A percentile compares a stretch with the other conserved stretches of the same genome.
These are phyloP conservation scores for Sycophila sp. DNA, from an alignment of 1,140 invertebrate genomes.

Conservation along the genomic window DNA sequence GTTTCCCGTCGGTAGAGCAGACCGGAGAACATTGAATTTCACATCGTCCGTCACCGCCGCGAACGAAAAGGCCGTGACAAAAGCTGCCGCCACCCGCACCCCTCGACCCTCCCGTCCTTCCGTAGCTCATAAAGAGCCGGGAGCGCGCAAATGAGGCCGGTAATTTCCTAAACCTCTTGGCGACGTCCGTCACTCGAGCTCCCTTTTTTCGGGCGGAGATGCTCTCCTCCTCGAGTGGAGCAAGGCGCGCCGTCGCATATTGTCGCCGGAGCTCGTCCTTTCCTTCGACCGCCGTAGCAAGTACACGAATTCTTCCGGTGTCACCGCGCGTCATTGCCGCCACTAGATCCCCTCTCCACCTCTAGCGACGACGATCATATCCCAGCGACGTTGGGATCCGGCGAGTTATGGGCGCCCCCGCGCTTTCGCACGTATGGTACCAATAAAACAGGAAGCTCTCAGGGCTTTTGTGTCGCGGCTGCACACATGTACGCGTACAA, in stretches of 20 bases:
- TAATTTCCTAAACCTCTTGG: slow-evolving; percentile 46
- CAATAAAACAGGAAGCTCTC: slow-evolving; percentile 67
- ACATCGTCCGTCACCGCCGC: neutral
- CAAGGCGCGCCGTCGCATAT: too few relatives aligned
- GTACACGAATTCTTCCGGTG: slow-evolving; percentile 10
- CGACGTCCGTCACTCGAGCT: slow-evolving; percentile 33
- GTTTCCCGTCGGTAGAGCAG: too few relatives aligned
- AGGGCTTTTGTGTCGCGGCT: slow-evolving; percentile 60
- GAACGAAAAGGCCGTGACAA: neutral
- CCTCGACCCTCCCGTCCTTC: slow-evolving; percentile 20
- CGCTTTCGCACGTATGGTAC: slow-evolving; percentile 57
- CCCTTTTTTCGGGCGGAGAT: too few relatives aligned
- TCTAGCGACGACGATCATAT: neutral
- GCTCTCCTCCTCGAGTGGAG: too few relatives aligned
- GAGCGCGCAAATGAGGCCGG: slow-evolving; percentile 45
- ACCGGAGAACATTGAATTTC: too few relatives aligned
- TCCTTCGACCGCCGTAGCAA: too few relatives aligned
- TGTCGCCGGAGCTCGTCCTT: too few relatives aligned
- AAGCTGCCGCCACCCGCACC: neutral
- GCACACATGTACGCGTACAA: slow-evolving; percentile 28
- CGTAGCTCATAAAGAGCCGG: slow-evolving; percentile 21
- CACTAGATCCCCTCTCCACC: neutral
- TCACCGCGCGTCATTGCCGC: neutral
- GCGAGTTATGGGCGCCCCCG: slow-evolving; percentile 44
- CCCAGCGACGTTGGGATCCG: slow-evolving; percentile 1